Percentiles rank a stretch among this genome's conserved stretches.
These are phyloP conservation scores for Tympanuchus pallidicinctus DNA, from an alignment of 2,113 vertebrate genomes.

Conservation along the genomic window DNA sequence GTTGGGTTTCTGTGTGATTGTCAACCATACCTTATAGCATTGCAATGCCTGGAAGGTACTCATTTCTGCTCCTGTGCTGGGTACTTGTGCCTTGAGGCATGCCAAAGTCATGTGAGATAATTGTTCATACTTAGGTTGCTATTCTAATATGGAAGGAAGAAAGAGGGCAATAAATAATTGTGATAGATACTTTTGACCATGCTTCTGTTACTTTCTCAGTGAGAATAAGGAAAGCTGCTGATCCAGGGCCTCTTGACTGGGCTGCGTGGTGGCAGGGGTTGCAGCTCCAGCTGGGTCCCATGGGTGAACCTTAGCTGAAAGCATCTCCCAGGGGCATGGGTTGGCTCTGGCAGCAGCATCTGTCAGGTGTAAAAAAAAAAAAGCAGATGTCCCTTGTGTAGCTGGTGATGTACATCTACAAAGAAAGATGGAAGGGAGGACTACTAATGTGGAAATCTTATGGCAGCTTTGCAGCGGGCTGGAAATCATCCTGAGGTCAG, in stretches of 20 bases:
- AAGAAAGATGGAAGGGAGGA: background rate
- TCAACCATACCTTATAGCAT: background rate
- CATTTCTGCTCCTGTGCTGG: background rate
- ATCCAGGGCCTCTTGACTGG: background rate
- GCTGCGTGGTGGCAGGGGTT: background rate
- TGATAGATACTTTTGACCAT: background rate
- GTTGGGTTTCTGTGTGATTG: background rate
- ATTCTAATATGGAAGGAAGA: background rate
- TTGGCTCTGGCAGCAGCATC: background rate
- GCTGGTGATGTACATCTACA: background rate
- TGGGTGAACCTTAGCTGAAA: background rate
- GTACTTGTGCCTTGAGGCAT: background rate
- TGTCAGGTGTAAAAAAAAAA: background rate
- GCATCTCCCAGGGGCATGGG: fast-evolving
- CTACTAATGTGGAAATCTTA: background rate
- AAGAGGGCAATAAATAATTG: background rate
- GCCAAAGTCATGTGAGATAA: background rate
- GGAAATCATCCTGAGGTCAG: background rate
- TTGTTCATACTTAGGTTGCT: background rate
- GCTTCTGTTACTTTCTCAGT: background rate
- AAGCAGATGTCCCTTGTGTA: background rate
- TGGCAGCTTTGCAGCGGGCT: background rate
- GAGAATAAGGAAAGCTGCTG: background rate
- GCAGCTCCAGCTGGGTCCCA: fast-evolving
- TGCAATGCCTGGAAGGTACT: background rate